A percentile compares a stretch with the other conserved stretches of the same genome.
These are phyloP conservation scores for Cherax quadricarinatus DNA, from an alignment of 1,140 invertebrate genomes.

Conservation along the genomic window DNA sequence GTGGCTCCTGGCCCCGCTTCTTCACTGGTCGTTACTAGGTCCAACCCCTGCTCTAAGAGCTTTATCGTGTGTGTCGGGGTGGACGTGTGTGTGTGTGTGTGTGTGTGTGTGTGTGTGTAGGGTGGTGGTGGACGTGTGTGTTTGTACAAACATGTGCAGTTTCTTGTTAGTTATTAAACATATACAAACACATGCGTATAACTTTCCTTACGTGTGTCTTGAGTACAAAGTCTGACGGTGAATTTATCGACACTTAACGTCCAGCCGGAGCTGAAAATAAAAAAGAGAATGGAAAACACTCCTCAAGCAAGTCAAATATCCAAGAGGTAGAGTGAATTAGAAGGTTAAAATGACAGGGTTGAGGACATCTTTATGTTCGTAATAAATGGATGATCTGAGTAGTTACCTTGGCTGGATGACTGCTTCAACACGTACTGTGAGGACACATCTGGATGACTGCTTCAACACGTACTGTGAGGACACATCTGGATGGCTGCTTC, in stretches of 20 bases:
- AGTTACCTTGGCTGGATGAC: no score
- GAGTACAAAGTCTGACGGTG: not conserved
- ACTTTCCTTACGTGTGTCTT: not conserved
- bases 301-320: not conserved
- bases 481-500: no score
- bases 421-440: no score
- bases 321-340: not conserved
- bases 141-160: no score
- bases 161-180: not conserved
- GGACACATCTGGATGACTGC: no score
- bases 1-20: no score
- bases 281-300: not conserved
- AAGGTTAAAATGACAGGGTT: not conserved
- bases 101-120: no score
- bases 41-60: no score
- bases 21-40: no score
- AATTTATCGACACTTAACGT: not conserved
- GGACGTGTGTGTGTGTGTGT: not conserved
- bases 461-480: no score
- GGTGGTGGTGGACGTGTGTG: not conserved
- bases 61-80: constrained; percentile 13
- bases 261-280: not conserved
- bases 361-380: not conserved
- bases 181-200: not conserved
- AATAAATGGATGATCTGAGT: no score